Conservation (phyloP, 1,140 invertebrate genomes). For the Heliconius nattereri region DNA sequence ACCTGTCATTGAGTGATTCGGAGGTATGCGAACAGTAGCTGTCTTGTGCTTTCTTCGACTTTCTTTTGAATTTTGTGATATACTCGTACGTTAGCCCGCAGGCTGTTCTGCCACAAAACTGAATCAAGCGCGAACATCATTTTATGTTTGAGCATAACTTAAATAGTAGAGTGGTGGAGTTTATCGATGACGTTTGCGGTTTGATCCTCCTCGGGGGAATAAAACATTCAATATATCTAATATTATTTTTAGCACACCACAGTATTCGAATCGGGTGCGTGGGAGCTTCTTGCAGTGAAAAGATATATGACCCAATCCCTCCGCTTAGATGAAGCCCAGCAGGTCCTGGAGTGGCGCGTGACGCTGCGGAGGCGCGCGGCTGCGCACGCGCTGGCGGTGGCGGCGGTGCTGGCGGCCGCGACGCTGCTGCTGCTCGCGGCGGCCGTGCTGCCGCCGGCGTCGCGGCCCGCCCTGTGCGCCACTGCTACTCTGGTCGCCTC, state of each 20-base stretch:
- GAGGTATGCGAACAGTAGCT: slow-evolving; percentile 34
- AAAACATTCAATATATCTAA: not conserved
- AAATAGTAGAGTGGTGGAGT: not conserved
- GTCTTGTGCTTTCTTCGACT: no score
- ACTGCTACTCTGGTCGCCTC: slow-evolving; percentile 53
- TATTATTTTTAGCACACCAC: not conserved
- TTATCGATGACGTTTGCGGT: not conserved
- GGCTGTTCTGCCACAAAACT: not conserved
- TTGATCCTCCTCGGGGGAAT: not conserved
- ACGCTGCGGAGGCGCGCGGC: slow-evolving; percentile 52
- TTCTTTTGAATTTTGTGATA: no score
- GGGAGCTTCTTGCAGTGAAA: slow-evolving; percentile 53
- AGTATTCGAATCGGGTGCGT: slow-evolving; percentile 60
- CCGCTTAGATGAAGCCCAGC: slow-evolving; percentile 37
- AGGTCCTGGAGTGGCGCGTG: slow-evolving; percentile 48
- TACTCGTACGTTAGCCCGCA: not conserved
- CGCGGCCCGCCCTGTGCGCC: slow-evolving; percentile 50
- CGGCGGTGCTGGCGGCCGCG: slow-evolving; percentile 45
- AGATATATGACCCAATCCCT: slow-evolving; percentile 33
- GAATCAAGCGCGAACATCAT: not conserved
- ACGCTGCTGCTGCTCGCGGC: slow-evolving; percentile 52
- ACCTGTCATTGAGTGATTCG: slow-evolving; percentile 41
- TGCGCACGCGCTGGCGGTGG: slow-evolving; percentile 51
- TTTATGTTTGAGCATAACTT: not conserved
- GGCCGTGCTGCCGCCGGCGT: slow-evolving; percentile 50